Evolutionary conservation across 2,888 invertebrate genomes (phyloP).

Genomic region (Drosophila anomelani): DNA sequence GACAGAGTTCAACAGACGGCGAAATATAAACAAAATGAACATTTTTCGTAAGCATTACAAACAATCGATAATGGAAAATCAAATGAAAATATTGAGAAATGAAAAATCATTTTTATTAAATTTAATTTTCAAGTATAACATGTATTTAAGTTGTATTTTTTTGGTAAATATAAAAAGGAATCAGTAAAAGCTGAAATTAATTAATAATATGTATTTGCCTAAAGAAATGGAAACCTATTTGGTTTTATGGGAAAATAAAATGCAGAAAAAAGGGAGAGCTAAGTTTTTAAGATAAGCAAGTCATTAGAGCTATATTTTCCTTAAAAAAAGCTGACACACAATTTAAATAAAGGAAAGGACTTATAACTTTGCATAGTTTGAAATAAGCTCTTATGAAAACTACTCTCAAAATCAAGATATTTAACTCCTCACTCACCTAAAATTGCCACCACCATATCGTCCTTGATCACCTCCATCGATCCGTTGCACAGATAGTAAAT

Average conservation of each 20-base stretch:
- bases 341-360: too few species aligned
- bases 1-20: slow-evolving; percentile 66
- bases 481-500: slow-evolving; percentile 98
- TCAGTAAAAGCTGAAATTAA: not conserved
- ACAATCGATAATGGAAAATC: slow-evolving; percentile 36
- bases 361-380: too few species aligned
- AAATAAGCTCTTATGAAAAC: not conserved
- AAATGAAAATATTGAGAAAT: slow-evolving; percentile 7
- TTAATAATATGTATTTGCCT: too few species aligned
- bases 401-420: not conserved
- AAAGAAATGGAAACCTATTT: not conserved
- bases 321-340: too few species aligned
- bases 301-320: too few species aligned
- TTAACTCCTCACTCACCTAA: slow-evolving; percentile 87
- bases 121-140: not conserved
- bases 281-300: too few species aligned
- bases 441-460: slow-evolving; percentile 98
- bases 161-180: not conserved
- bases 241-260: not conserved
- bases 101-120: not conserved
- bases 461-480: slow-evolving; percentile 98
- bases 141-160: not conserved
- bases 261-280: not conserved
- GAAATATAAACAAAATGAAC: slow-evolving; percentile 33
- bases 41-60: slow-evolving; percentile 22